Base-by-base conservation (phyloP, 2,888 invertebrate species). In the Heliothis peltigera region DNA sequence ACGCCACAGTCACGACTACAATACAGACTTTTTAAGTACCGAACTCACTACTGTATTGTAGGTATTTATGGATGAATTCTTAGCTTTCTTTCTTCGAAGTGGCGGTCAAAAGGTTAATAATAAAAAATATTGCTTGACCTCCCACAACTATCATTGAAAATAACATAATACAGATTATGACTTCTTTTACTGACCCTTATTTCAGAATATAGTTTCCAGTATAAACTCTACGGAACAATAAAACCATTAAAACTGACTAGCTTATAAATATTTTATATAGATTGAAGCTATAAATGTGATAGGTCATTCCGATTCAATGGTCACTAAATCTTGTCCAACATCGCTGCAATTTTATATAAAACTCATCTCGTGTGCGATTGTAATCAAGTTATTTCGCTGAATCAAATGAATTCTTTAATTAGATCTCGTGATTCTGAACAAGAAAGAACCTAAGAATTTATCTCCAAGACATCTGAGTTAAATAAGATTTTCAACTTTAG, bases 351-450 rank as follows among this genome's bases (percentile, higher is more conserved):
- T 46, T 44, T 43, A 55, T 18, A 51, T 44, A 67, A 55, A 60
- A 67, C 47, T 46, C 22, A 12, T 67, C 48, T 56, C 25, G 48
- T 43, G 60, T 74, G 48, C 69, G 42, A 74, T 61, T 44, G 47
- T 57, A 57, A 74, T 74, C 69, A 68, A 18, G 28, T 68, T 42
- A 42, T 48, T 56, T 61, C 56, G 35, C 55, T 56, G 59, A 75
- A 59, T 75, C 64, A 32, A 59, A 64, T 49, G 42, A 64, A 70
- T 56, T 53, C 52, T 49, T 70, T 75, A 75, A 72, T 70, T 75
- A 75, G 32, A 75, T 64, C 43, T 59, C 48, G 19, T 32, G 42
- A 62, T 55, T 63, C 48, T 53, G 18, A 42, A 25, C 59, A 53
- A 43, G 48, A 53, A 56, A 53, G 53, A 46, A 47, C 25, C 22